Base-by-base conservation (phyloP, 2,888 invertebrate species). In the Drosophila multiciliata region DNA sequence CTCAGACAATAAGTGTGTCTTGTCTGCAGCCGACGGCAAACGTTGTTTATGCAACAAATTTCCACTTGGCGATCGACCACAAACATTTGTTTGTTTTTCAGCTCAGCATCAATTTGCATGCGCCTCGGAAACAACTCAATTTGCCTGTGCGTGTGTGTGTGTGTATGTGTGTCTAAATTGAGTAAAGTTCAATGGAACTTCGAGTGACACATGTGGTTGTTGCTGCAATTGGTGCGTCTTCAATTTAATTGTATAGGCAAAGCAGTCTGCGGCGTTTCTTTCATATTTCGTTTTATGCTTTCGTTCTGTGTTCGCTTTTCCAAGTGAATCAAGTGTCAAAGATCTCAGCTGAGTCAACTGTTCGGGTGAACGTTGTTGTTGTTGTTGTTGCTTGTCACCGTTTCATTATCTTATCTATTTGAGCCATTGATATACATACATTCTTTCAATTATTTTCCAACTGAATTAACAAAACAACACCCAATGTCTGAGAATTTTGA, bases 11-110 rank as follows among this genome's bases (percentile, higher is more conserved):
- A 73, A 67, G 58, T 66, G 76, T 57, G 53, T 69, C 23, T 45
- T 57, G 53, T 69, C 23, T 45, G 45, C 65, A 53, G 32, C 35
- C 53, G 40, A 49, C 20, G 48, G 50, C 52, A 66, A 58, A 55
- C 89, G 87, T 84, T 83, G 87, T 84, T 84, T 87, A 85, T 82
- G 83, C 89, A 84, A 89, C 58, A 77, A 83, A 84, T 84, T 81
- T 80, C 66, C 86, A 79, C 66, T 67, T 54, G 45, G 58, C 42
- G 17, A 45, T 45, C 49, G 38, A 58, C 83, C 90, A 79, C 84
- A 84, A 87, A 83, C 89, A 89, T 82, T 82, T 89, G 81, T 71
- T 83, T 80, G 73, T 70, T 68, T 66, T 76, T 38, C 55, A 57
- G 61, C 23, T 15, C 32, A 29, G 60, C 79, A 75, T 78, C 66